Conservation (phyloP, 2,888 invertebrate species). For the Urechis unicinctus region DNA sequence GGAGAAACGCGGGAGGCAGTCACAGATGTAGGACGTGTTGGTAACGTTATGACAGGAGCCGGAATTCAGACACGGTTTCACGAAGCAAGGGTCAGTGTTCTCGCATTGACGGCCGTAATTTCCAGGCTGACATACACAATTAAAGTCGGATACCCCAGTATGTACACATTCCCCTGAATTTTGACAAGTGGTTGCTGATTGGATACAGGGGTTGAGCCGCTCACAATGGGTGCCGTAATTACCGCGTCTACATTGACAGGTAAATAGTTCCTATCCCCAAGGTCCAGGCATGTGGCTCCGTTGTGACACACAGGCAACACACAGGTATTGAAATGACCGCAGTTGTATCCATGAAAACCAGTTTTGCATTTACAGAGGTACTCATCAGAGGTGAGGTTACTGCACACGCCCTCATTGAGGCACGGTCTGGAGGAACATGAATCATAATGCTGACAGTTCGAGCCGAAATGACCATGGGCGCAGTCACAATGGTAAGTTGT, state of each 20-base stretch:
- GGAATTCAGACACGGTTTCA: constrained; percentile 20
- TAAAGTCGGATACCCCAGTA: constrained; percentile 5
- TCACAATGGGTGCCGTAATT: constrained; percentile 28
- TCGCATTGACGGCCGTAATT: constrained; percentile 16
- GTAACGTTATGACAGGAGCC: constrained; percentile 19
- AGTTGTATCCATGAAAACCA: constrained; percentile 52
- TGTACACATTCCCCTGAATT: constrained; percentile 28
- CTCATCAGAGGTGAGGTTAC: constrained; percentile 8
- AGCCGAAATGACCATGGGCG: background rate
- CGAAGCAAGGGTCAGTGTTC: constrained; percentile 19
- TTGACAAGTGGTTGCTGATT: constrained; percentile 22
- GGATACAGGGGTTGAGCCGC: constrained; percentile 25
- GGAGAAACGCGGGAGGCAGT: constrained; percentile 17
- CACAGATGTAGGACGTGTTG: constrained; percentile 20
- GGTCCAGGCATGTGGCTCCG: constrained; percentile 9
- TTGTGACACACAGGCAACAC: constrained; percentile 12
- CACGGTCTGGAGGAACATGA: constrained; percentile 17
- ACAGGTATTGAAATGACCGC: constrained; percentile 43
- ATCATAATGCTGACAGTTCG: constrained; percentile 6
- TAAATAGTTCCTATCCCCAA: constrained; percentile 6
- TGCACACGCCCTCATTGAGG: constrained; percentile 27
- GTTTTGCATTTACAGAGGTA: constrained; percentile 10
- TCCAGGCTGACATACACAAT: constrained; percentile 12
- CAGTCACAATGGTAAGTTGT: background rate
- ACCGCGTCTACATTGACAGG: constrained; percentile 9